phyloP scores from a whole-genome alignment of 2,113 vertebrate genomes.

The Tachysurus fulvidraco region DNA sequence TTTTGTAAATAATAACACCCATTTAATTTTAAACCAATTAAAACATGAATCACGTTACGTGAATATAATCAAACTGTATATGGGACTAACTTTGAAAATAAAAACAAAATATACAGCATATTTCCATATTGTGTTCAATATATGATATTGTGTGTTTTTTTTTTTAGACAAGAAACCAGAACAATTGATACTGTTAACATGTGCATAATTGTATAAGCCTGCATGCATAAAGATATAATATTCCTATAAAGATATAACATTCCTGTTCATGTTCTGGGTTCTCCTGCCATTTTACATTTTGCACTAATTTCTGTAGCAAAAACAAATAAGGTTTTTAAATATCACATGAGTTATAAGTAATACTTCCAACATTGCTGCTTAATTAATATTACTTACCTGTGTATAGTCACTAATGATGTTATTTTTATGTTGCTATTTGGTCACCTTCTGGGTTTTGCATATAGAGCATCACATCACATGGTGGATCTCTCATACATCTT shows the following conservation, averaged over 20 bases:
- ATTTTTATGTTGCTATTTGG: background rate
- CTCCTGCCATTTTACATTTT: background rate
- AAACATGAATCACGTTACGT: background rate
- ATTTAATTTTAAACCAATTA: no score
- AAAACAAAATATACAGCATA: no score
- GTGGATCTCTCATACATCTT: background rate
- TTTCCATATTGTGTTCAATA: no score
- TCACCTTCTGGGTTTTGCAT: conserved; percentile 3
- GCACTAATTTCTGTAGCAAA: background rate
- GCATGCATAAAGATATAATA: background rate
- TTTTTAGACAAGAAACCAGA: background rate
- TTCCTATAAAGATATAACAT: background rate
- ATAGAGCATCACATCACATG: background rate
- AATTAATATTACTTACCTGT: background rate
- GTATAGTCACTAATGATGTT: background rate
- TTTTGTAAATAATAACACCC: no score
- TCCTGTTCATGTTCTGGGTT: background rate
- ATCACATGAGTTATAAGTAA: background rate
- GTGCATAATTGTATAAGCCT: background rate
- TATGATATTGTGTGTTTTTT: background rate
- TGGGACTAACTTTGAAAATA: background rate
- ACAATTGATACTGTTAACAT: background rate
- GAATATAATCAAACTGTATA: background rate
- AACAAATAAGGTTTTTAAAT: background rate
- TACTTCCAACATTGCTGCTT: background rate